A percentile compares a stretch with the other conserved stretches of the same genome.
phyloP scores from a whole-genome alignment of 2,888 invertebrate species.

The Lasioglossum malachurum region DNA sequence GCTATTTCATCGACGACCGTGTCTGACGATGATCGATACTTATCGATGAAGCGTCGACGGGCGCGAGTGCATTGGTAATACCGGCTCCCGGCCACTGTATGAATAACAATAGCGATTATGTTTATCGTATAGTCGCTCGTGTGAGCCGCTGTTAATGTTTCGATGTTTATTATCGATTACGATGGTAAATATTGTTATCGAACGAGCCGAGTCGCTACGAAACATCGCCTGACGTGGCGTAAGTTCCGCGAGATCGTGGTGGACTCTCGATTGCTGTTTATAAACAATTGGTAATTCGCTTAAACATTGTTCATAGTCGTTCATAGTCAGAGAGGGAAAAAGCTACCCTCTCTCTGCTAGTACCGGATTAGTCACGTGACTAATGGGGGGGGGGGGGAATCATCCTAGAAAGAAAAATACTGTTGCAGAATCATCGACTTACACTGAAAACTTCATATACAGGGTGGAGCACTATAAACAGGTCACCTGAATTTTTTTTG shows the following conservation, averaged over 20 bases:
- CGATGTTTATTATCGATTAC: conserved; percentile 9
- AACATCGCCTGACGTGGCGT: background rate
- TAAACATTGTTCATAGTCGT: background rate
- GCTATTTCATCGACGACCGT: background rate
- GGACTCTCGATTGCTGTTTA: background rate
- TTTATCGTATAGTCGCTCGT: background rate
- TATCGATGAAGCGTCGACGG: background rate
- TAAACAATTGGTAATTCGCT: background rate
- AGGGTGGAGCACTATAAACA: too few relatives aligned
- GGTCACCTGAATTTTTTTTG: too few relatives aligned
- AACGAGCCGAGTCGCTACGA: background rate
- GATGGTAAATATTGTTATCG: background rate
- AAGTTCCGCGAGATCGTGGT: background rate
- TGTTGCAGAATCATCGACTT: too few relatives aligned
- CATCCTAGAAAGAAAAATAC: too few relatives aligned
- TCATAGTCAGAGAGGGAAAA: too few relatives aligned
- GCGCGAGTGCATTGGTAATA: background rate
- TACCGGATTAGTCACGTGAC: too few relatives aligned
- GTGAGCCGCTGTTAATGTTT: background rate
- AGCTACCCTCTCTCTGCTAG: too few relatives aligned
- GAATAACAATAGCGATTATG: conserved; percentile 7
- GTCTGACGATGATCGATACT: conserved; percentile 11
- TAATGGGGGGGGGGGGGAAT: too few relatives aligned
- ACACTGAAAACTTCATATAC: too few relatives aligned
- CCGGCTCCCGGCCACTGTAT: background rate